Evolutionary conservation across 1,140 invertebrate genomes (phyloP).

Genomic region (Pentalonia nigronervosa): DNA sequence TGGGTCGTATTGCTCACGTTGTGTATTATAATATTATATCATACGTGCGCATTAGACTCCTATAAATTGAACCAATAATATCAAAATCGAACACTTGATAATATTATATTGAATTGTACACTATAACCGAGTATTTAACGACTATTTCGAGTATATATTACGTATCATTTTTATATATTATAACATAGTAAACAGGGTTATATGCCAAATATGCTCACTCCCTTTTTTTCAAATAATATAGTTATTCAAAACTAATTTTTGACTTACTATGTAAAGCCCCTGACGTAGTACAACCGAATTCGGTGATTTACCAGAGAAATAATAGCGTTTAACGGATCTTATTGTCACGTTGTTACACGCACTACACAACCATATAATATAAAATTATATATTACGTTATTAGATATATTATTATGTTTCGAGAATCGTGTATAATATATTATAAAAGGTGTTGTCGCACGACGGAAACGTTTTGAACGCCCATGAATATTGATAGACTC

Average conservation of each 20-base stretch:
- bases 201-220: too few relatives aligned
- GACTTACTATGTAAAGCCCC: too few relatives aligned
- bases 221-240: too few relatives aligned
- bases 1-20: not conserved
- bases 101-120: not conserved
- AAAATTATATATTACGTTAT: not conserved
- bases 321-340: not conserved
- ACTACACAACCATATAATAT: not conserved
- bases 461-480: constrained; percentile 24
- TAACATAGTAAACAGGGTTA: too few relatives aligned
- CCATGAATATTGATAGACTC: constrained; percentile 24
- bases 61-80: not conserved
- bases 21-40: not conserved
- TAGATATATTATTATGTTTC: too few relatives aligned
- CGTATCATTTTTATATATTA: too few relatives aligned
- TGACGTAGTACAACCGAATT: not conserved
- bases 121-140: not conserved
- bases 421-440: not conserved
- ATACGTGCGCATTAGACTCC: not conserved
- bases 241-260: too few relatives aligned
- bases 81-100: not conserved
- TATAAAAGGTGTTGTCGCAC: constrained; percentile 15
- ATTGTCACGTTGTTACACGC: not conserved
- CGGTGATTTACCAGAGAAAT: not conserved
- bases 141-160: too few relatives aligned